These are phyloP conservation scores for Chirona hameri DNA, from an alignment of 2,888 invertebrate genomes.

Conservation along the genomic window DNA sequence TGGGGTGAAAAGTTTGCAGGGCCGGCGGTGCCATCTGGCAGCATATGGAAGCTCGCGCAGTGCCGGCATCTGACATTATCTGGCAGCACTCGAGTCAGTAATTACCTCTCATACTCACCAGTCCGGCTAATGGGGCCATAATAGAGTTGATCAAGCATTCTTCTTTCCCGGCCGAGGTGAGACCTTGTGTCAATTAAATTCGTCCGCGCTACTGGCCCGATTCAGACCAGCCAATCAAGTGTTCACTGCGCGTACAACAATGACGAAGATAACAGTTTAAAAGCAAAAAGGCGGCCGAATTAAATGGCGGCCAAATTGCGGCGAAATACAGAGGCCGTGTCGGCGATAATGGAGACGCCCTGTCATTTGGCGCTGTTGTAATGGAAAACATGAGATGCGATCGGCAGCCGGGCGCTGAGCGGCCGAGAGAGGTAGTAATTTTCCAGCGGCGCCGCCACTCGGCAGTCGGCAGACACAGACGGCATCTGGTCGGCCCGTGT, in stretches of 20 bases:
- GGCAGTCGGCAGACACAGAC: no score
- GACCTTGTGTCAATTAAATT: slow-evolving; percentile 6
- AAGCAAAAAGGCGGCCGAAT: slow-evolving; percentile 28
- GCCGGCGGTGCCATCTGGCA: not conserved
- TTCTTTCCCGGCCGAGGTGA: not conserved
- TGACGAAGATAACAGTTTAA: slow-evolving; percentile 3
- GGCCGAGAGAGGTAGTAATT: no score
- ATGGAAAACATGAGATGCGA: slow-evolving; percentile 23
- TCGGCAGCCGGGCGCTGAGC: no score
- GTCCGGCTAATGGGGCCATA: not conserved
- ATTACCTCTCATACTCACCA: not conserved
- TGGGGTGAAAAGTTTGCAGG: not conserved
- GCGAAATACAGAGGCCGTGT: not conserved
- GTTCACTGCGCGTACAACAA: not conserved
- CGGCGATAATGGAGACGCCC: not conserved
- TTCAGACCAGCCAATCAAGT: not conserved
- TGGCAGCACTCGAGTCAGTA: not conserved
- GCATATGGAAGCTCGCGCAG: not conserved
- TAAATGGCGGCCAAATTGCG: not conserved
- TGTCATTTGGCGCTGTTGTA: slow-evolving; percentile 24
- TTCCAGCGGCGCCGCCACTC: no score
- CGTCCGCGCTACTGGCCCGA: not conserved
- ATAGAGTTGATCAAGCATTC: slow-evolving; percentile 28
- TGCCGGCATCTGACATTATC: not conserved
- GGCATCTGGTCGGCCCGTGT: no score